A percentile compares a stretch with the other conserved stretches of the same genome.
phyloP scores from a whole-genome alignment of 1,140 invertebrate species.

The Asbolus verrucosus region DNA sequence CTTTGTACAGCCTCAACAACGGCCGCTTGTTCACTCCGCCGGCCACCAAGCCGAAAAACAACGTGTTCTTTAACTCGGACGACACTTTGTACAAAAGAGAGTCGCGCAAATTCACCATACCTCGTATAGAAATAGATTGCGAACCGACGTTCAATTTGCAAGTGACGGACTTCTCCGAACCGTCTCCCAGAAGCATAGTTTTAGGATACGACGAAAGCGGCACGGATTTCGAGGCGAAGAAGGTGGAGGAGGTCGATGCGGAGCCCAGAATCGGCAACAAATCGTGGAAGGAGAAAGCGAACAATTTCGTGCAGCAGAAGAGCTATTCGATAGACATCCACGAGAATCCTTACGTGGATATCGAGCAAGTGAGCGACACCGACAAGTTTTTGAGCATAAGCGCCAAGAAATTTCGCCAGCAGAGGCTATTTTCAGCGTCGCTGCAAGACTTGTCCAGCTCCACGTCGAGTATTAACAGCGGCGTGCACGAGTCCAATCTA shows the following conservation, averaged over 20 bases:
- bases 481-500: slow-evolving; percentile 61
- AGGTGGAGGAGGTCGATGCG: slow-evolving; percentile 51
- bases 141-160: slow-evolving; percentile 61
- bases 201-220: slow-evolving; percentile 59
- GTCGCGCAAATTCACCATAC: slow-evolving; percentile 59
- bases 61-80: slow-evolving; percentile 63
- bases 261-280: slow-evolving; percentile 46
- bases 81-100: slow-evolving; percentile 62
- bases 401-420: slow-evolving; percentile 53
- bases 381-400: slow-evolving; percentile 58
- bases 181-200: slow-evolving; percentile 59
- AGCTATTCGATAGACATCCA: slow-evolving; percentile 61
- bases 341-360: slow-evolving; percentile 52
- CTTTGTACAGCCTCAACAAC: slow-evolving; percentile 53
- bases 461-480: slow-evolving; percentile 63
- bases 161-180: slow-evolving; percentile 63
- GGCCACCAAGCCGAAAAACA: slow-evolving; percentile 58
- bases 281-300: slow-evolving; percentile 52
- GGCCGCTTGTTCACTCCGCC: slow-evolving; percentile 59
- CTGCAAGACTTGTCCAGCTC: slow-evolving; percentile 64
- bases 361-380: slow-evolving; percentile 53
- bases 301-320: slow-evolving; percentile 58
- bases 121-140: slow-evolving; percentile 60
- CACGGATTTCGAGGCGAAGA: slow-evolving; percentile 50
- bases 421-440: slow-evolving; percentile 56